Evolutionary conservation across 1,140 invertebrate species (phyloP).

Genomic region (Venturia canescens): DNA sequence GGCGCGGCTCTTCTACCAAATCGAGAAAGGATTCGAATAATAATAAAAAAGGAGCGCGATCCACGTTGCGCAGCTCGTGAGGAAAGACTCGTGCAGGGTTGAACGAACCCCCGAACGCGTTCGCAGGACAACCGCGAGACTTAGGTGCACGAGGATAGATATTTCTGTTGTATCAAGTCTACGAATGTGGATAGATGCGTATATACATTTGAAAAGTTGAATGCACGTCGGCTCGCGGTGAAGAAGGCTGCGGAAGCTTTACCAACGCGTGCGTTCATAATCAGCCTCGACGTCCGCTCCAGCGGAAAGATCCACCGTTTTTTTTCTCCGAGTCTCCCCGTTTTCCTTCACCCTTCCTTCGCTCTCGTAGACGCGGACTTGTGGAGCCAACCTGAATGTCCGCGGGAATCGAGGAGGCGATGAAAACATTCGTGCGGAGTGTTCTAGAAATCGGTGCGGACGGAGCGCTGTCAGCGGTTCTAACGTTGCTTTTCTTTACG

Average conservation of each 20-base stretch:
- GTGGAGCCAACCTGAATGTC: neutral
- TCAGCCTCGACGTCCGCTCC: slow-evolving; percentile 62
- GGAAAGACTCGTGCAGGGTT: slow-evolving; percentile 55
- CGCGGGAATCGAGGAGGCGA: neutral
- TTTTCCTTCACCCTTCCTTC: neutral
- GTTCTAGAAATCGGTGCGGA: neutral
- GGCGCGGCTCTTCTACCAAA: slow-evolving; percentile 31
- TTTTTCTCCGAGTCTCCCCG: neutral
- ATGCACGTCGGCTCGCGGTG: too few relatives aligned
- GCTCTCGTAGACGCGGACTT: neutral
- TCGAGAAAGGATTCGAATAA: neutral
- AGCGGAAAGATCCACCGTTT: neutral
- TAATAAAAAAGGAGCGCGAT: slow-evolving; percentile 42
- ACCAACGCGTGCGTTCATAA: slow-evolving; percentile 62
- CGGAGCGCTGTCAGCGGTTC: too few relatives aligned
- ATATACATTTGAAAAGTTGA: too few relatives aligned
- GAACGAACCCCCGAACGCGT: slow-evolving; percentile 60
- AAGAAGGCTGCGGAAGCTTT: slow-evolving; percentile 51
- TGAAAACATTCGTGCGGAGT: neutral
- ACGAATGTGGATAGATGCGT: too few relatives aligned
- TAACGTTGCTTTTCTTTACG: too few relatives aligned
- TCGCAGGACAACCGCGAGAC: slow-evolving; percentile 3
- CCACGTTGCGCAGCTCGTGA: slow-evolving; percentile 22
- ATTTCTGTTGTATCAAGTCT: too few relatives aligned
- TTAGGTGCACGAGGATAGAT: neutral